Percentiles rank a stretch among this genome's conserved stretches.
phyloP scores from a whole-genome alignment of 2,797 vertebrate species.

The Monodelphis domestica region DNA sequence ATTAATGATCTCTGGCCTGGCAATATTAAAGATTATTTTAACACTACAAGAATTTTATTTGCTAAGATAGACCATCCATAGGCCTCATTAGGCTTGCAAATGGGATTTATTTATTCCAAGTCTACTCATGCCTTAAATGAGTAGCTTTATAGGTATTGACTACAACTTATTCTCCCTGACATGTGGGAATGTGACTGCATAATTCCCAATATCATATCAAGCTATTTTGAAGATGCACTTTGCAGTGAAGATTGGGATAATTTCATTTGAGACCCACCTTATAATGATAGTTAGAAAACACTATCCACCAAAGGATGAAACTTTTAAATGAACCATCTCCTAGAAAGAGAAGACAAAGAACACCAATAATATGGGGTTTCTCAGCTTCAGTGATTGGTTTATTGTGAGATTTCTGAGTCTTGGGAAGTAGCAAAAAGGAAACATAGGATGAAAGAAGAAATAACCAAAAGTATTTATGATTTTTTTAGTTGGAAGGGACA shows the following conservation, averaged over 20 bases:
- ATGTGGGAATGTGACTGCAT: slow-evolving; percentile 52
- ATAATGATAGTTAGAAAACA: background rate
- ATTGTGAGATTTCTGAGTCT: background rate
- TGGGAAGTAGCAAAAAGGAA: background rate
- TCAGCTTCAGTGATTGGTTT: background rate
- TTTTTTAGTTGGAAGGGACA: background rate
- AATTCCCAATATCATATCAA: slow-evolving; percentile 19
- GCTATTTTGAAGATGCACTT: background rate
- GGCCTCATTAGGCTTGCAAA: slow-evolving; percentile 39
- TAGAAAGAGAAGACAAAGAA: background rate
- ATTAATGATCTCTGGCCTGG: background rate
- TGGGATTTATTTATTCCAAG: slow-evolving; percentile 10
- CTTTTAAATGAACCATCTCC: background rate
- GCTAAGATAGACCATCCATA: background rate
- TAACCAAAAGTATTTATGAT: background rate
- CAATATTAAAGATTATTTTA: slow-evolving; percentile 40
- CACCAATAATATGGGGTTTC: background rate
- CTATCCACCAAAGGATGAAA: background rate
- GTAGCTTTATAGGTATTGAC: slow-evolving; percentile 23
- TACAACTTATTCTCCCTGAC: slow-evolving; percentile 7
- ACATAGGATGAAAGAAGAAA: background rate
- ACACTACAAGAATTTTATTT: slow-evolving; percentile 29
- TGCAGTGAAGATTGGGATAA: background rate
- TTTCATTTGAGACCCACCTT: slow-evolving; percentile 18
- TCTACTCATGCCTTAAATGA: slow-evolving; percentile 13